Evolutionary conservation across 1,140 invertebrate genomes (phyloP).

Genomic region (Macrosteles quadrilineatus): DNA sequence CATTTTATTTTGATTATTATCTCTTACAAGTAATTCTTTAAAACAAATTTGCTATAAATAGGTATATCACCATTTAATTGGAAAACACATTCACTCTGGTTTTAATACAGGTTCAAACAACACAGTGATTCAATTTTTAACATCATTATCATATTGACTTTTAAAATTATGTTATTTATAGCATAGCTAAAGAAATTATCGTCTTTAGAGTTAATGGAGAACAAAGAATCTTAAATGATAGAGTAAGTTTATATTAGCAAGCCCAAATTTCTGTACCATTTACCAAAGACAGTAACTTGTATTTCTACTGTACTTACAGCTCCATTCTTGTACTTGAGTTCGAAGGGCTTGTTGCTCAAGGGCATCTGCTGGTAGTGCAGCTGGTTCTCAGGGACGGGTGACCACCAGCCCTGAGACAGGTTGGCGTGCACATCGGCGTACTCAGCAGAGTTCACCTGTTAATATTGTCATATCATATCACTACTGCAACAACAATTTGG

Average conservation of each 20-base stretch:
- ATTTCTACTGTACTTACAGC: slow-evolving; percentile 46
- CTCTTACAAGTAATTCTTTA: neutral
- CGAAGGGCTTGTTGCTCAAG: slow-evolving; percentile 58
- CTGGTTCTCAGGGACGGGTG: slow-evolving; percentile 50
- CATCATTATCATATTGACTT: too few species aligned
- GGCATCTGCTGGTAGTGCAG: slow-evolving; percentile 55
- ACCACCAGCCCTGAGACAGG: slow-evolving; percentile 53
- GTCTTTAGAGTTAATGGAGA: too few species aligned
- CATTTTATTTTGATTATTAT: neutral
- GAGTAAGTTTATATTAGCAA: too few species aligned
- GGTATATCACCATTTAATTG: neutral
- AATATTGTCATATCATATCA: too few species aligned
- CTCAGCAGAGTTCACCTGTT: slow-evolving; percentile 52
- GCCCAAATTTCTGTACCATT: too few species aligned
- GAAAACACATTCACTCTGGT: too few species aligned
- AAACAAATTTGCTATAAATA: too few species aligned
- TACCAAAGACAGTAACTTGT: too few species aligned
- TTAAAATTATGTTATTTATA: neutral
- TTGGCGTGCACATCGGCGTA: slow-evolving; percentile 58
- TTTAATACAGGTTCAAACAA: neutral
- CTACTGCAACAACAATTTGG: too few species aligned
- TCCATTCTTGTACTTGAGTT: slow-evolving; percentile 61
- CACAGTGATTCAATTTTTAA: too few species aligned
- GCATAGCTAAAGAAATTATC: too few species aligned
- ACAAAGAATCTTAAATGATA: too few species aligned